Base-by-base conservation (phyloP, 2,797 vertebrate genomes). In the Euphonia xanthogaster region DNA sequence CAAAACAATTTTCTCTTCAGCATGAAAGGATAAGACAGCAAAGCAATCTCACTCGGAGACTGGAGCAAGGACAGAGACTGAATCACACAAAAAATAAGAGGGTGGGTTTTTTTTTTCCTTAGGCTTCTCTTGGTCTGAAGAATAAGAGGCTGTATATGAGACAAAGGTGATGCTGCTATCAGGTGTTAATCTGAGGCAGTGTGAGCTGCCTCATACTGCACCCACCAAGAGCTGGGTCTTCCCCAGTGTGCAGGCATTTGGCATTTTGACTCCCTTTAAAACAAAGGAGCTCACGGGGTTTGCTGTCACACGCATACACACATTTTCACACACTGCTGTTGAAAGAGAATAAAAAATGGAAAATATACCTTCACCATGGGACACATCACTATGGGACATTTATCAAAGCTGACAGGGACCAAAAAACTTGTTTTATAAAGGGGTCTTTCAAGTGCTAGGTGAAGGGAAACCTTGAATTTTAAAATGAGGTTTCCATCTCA, bases 181-280 rank as follows among this genome's bases (percentile, higher is more conserved):
- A 76, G 37, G 17, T 77, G 35, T 51, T 94, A 31, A 21, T 27
- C 15, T 40, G 57, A 55, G 6, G 7, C 54, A 57, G 35, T 0
- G 0, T 10, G 50, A 44, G 58, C 39, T 81, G 54, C 8, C 39
- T 61, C 0, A 0, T 40, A 30, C 1, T 42, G 15, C n/a, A 66
- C 22, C 6, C 58, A 27, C 25, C n/a, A 27, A n/a, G 37, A 37
- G 40, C 27, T 67, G 57, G 9, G 13, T 75, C 76, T 88, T 37
- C 37, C 79, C 21, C 28, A 7, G 0, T 14, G 25, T 4, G 2
- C 33, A 75, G 15, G 4, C 17, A 70, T 60, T 85, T 40, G 51
- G 28, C 15, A 35, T 54, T 89, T 83, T 44, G 31, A 27, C 7
- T 75, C 30, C 42, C 42, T 72, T 81, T 54, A 84, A 74, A 86